Evolutionary conservation across 1,140 invertebrate species (phyloP).

Genomic region (Lanistes nyassanus): DNA sequence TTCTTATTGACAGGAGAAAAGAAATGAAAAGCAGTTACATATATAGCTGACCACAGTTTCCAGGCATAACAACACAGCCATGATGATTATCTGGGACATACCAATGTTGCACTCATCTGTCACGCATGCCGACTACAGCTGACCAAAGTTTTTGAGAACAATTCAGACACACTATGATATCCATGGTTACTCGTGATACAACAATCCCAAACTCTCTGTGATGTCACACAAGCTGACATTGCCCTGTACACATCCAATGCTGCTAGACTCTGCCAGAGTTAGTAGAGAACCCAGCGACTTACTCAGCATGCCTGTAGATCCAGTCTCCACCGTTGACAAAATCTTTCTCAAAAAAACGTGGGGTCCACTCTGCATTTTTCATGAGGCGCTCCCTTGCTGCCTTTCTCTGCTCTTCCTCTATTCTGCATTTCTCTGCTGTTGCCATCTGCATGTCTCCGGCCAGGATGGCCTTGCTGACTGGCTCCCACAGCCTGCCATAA

Average conservation of each 20-base stretch:
- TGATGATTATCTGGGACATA: no score
- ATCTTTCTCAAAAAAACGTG: slow-evolving; percentile 79
- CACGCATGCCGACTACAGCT: no score
- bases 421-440: slow-evolving; percentile 87
- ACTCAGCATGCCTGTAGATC: slow-evolving; percentile 78
- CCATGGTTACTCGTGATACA: not conserved
- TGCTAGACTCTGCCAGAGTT: not conserved
- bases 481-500: slow-evolving; percentile 77
- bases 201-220: not conserved
- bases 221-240: not conserved
- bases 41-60: no score
- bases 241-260: not conserved
- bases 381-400: slow-evolving; percentile 76
- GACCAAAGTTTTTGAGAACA: no score
- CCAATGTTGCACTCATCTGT: no score
- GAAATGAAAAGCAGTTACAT: not conserved
- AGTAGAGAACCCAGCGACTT: no score
- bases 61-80: no score
- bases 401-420: slow-evolving; percentile 87
- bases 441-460: slow-evolving; percentile 83
- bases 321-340: slow-evolving; percentile 74
- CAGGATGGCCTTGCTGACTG: slow-evolving; percentile 83
- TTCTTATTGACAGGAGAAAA: not conserved
- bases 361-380: slow-evolving; percentile 74
- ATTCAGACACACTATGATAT: not conserved